phyloP scores from a whole-genome alignment of 2,797 vertebrate species.

The Galaxias olidus region DNA sequence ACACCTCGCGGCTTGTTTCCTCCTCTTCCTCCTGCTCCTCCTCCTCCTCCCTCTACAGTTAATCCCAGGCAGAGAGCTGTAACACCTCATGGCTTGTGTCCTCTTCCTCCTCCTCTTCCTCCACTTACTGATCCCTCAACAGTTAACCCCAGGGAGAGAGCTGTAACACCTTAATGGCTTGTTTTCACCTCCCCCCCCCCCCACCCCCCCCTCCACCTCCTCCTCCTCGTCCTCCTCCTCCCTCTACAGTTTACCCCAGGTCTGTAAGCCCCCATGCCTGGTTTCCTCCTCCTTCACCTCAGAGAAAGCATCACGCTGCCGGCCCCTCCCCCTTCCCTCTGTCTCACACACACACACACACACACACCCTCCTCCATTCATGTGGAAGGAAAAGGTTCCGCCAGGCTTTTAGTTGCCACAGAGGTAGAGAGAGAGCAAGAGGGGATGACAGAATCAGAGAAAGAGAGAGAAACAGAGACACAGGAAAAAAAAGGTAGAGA shows the following conservation, averaged over 20 bases:
- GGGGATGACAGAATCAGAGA: constrained; percentile 40
- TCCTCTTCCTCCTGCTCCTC: constrained; percentile 12
- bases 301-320: neutral
- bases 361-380: constrained; percentile 24
- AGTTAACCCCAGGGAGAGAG: neutral
- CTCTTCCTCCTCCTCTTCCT: neutral
- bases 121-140: neutral
- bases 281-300: constrained; percentile 3
- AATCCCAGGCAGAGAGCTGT: constrained; percentile 38
- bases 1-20: too few relatives aligned
- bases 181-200: constrained; percentile 42
- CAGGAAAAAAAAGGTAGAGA: too few relatives aligned
- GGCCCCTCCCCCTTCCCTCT: neutral
- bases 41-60: constrained; percentile 41
- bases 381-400: too few relatives aligned
- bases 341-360: constrained; percentile 11
- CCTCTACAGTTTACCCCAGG: neutral
- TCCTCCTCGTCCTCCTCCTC: neutral
- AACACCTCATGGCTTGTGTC: too few relatives aligned
- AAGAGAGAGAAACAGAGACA: constrained; percentile 24
- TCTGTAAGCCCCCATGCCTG: neutral
- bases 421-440: too few relatives aligned
- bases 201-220: constrained; percentile 35
- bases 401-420: too few relatives aligned
- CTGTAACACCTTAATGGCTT: neutral